Conservation (phyloP, 2,797 vertebrate species). For the Myripristis jacobus region DNA sequence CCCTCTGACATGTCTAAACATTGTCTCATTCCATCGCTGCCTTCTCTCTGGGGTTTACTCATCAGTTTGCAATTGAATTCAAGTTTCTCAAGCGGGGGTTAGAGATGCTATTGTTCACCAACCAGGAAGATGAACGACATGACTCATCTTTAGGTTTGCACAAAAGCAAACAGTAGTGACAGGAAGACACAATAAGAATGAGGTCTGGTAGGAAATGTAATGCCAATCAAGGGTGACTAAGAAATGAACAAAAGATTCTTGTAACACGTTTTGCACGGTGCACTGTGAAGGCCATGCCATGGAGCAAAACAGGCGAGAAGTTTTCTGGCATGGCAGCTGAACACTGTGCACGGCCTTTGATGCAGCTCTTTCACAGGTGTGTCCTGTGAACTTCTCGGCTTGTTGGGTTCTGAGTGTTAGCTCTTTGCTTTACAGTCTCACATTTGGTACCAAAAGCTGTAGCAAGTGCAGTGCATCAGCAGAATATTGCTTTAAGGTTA, state of each 20-base stretch:
- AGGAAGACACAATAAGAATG: background rate
- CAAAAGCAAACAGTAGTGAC: background rate
- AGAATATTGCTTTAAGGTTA: too few species aligned
- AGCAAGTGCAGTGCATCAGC: too few species aligned
- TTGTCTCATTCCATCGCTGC: background rate
- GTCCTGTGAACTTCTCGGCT: too few species aligned
- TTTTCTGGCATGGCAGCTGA: conserved; percentile 11
- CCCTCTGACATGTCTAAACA: background rate
- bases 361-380: conserved; percentile 27
- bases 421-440: too few species aligned
- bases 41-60: background rate
- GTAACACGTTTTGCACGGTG: too few species aligned
- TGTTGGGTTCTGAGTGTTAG: too few species aligned
- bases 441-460: too few species aligned
- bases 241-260: background rate
- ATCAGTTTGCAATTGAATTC: background rate
- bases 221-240: too few species aligned
- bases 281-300: too few species aligned
- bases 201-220: background rate
- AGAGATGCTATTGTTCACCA: too few species aligned
- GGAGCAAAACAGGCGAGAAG: background rate
- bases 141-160: background rate
- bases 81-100: background rate
- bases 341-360: background rate
- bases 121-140: too few species aligned